These are phyloP conservation scores for Philereme transversata DNA, from an alignment of 2,888 invertebrate genomes.

Conservation along the genomic window DNA sequence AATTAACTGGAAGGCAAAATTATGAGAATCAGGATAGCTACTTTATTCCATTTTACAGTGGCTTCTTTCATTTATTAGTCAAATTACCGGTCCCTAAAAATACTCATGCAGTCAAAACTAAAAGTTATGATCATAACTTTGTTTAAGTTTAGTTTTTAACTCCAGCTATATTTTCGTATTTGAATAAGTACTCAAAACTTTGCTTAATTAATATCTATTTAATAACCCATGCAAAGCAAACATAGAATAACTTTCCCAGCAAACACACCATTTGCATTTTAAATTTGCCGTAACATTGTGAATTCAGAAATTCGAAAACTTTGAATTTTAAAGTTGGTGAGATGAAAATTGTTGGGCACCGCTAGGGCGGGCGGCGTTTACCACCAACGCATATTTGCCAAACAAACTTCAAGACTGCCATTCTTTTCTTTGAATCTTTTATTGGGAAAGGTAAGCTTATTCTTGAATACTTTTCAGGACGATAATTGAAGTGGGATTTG, in stretches of 20 bases:
- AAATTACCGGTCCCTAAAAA: no score
- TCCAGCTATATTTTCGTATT: not conserved
- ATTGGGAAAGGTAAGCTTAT: slow-evolving; percentile 5
- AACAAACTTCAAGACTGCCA: slow-evolving; percentile 18
- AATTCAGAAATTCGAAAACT: slow-evolving; percentile 18
- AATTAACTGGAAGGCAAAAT: no score
- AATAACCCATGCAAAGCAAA: slow-evolving; percentile 14
- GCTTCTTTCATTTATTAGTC: no score
- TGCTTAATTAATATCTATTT: slow-evolving; percentile 11
- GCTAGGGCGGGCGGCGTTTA: slow-evolving; percentile 2
- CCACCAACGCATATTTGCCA: slow-evolving; percentile 17
- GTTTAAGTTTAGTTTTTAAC: not conserved
- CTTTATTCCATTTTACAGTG: no score
- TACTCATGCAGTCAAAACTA: not conserved
- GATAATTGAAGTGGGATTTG: slow-evolving; percentile 1
- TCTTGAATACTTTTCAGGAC: slow-evolving; percentile 3
- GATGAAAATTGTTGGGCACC: slow-evolving; percentile 22
- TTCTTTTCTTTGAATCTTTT: slow-evolving; percentile 22
- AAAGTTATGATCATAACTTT: not conserved
- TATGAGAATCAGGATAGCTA: no score
- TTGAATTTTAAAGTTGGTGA: slow-evolving; percentile 22
- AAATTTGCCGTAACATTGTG: slow-evolving; percentile 23
- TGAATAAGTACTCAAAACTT: slow-evolving; percentile 18
- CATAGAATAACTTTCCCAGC: slow-evolving; percentile 11
- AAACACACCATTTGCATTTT: slow-evolving; percentile 25